Conservation (phyloP, 30 jellyfish, hydroid and myxozoan genomes). For the Cassiopea xamachana region DNA sequence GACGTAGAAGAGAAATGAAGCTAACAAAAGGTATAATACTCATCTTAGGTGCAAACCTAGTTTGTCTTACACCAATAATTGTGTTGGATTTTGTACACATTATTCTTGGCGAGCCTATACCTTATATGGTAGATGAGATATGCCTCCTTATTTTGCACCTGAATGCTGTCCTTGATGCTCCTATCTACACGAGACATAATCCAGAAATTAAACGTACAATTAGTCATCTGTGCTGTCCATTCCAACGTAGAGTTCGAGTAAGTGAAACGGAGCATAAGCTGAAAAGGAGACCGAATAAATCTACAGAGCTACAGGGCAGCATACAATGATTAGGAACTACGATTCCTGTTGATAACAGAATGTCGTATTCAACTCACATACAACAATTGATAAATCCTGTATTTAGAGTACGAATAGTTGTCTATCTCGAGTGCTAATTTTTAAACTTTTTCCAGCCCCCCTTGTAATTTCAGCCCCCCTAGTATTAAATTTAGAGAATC, state of each 20-base stretch:
- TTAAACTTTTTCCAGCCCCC: too few species aligned
- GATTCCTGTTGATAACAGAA: too few species aligned
- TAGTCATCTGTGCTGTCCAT: background rate
- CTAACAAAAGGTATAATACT: slow-evolving; percentile 45
- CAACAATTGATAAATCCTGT: too few species aligned
- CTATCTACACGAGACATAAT: slow-evolving; percentile 34
- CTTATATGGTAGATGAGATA: background rate
- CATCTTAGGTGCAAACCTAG: slow-evolving; percentile 23
- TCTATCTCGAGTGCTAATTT: too few species aligned
- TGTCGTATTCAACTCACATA: too few species aligned
- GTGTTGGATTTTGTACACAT: slow-evolving; percentile 43
- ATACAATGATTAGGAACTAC: too few species aligned
- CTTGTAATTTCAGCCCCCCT: too few species aligned
- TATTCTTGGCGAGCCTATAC: background rate
- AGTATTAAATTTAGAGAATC: too few species aligned
- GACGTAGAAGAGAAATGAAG: slow-evolving; percentile 36
- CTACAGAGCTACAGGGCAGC: background rate
- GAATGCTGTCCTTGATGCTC: slow-evolving; percentile 54
- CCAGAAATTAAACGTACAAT: slow-evolving; percentile 19
- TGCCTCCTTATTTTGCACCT: slow-evolving; percentile 19
- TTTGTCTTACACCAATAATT: slow-evolving; percentile 59
- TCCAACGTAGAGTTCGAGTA: background rate
- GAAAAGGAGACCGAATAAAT: background rate
- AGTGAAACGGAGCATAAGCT: background rate
- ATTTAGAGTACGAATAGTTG: too few species aligned